Conservation (phyloP, 2,888 invertebrate genomes). For the Mythimna loreyi region DNA sequence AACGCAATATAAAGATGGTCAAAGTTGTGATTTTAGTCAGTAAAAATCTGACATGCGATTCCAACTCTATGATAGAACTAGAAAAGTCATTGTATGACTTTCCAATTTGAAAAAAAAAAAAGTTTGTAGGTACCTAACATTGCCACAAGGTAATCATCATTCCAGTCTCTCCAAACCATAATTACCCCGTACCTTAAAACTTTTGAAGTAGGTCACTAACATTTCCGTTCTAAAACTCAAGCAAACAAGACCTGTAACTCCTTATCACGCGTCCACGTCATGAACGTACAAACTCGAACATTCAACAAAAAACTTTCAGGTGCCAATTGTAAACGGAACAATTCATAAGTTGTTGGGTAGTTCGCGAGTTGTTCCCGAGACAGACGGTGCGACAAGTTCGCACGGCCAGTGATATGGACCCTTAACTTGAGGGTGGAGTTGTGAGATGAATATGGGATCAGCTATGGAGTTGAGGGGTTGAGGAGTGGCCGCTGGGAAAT, state of each 20-base stretch:
- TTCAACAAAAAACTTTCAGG: constrained; percentile 56
- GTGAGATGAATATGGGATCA: constrained; percentile 64
- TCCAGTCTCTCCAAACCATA: neutral
- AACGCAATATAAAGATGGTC: too few species aligned
- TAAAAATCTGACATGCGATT: too few species aligned
- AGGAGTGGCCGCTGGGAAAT: constrained; percentile 44
- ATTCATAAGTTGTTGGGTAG: constrained; percentile 65
- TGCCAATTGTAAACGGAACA: constrained; percentile 64
- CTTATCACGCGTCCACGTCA: constrained; percentile 42
- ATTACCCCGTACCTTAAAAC: neutral
- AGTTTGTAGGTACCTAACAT: too few species aligned
- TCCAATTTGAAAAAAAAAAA: too few species aligned
- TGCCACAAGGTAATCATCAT: neutral
- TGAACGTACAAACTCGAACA: constrained; percentile 42
- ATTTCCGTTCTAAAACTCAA: constrained; percentile 17
- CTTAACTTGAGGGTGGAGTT: constrained; percentile 56
- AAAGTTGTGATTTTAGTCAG: too few species aligned
- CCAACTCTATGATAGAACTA: too few species aligned
- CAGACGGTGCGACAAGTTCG: constrained; percentile 61
- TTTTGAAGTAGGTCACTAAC: constrained; percentile 7
- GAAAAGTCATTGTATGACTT: too few species aligned
- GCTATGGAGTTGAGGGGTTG: neutral
- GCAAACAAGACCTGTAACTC: constrained; percentile 26
- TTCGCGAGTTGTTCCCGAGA: constrained; percentile 58
- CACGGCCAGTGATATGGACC: constrained; percentile 60